phyloP scores from a whole-genome alignment of 2,797 vertebrate species.

The Enteromius argenteus region DNA sequence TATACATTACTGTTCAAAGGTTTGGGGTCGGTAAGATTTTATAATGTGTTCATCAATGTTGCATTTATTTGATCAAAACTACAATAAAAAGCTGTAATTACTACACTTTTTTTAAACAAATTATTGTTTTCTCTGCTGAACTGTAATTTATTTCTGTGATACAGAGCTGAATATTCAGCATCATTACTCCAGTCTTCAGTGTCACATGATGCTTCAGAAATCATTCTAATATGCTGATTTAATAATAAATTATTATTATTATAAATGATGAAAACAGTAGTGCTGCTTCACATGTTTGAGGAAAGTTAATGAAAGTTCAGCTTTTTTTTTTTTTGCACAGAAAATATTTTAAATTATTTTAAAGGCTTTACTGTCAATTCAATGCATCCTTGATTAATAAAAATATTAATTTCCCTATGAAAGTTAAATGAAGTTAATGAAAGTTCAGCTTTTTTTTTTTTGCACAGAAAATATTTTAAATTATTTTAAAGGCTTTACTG shows the following conservation, averaged over 20 bases:
- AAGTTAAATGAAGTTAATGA: neutral
- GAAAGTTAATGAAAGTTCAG: neutral
- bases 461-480: neutral
- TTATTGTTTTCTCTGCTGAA: neutral
- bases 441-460: neutral
- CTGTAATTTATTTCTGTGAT: neutral
- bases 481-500: neutral
- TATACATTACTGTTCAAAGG: neutral
- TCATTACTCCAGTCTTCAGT: neutral
- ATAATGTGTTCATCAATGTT: neutral
- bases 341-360: neutral
- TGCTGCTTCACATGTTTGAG: neutral
- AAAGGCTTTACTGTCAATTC: neutral
- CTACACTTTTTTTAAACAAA: neutral
- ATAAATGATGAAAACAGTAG: neutral
- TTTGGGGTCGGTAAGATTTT: neutral
- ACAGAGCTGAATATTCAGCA: neutral
- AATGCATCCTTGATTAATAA: neutral
- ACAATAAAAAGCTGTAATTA: neutral
- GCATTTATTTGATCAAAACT: neutral
- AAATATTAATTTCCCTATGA: too few species aligned
- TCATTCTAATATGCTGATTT: neutral
- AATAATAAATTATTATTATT: neutral
- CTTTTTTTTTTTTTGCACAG: too few species aligned
- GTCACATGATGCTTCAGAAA: neutral